These are phyloP conservation scores for Junonia oenone DNA, from an alignment of 2,888 invertebrate species.

Conservation along the genomic window DNA sequence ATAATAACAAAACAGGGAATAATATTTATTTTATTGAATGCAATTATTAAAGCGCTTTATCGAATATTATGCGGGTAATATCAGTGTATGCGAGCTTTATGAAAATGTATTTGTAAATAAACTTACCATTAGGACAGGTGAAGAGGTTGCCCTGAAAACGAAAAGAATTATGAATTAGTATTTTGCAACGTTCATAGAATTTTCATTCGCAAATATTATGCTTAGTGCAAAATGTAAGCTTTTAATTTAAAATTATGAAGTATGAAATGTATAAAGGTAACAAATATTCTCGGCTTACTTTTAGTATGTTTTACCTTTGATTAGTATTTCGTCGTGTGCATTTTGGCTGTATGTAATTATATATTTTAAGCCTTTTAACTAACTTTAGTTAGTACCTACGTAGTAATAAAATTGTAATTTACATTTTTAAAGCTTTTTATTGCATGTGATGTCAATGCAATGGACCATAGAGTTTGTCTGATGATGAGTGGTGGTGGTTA, in stretches of 20 bases:
- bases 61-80: background rate
- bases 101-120: constrained; percentile 1
- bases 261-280: background rate
- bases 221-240: background rate
- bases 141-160: constrained; percentile 84
- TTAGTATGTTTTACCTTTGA: too few relatives aligned
- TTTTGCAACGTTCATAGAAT: background rate
- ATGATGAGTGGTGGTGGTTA: too few relatives aligned
- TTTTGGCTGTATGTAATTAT: too few relatives aligned
- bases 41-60: background rate
- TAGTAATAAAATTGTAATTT: too few relatives aligned
- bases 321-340: too few relatives aligned
- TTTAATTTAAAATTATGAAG: background rate
- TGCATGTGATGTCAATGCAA: too few relatives aligned
- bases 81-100: background rate
- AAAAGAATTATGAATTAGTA: constrained; percentile 37
- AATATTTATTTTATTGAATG: background rate
- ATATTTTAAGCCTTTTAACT: too few relatives aligned
- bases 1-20: background rate
- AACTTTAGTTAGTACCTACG: too few relatives aligned
- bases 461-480: too few relatives aligned
- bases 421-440: too few relatives aligned
- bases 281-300: too few relatives aligned
- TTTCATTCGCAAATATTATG: background rate
- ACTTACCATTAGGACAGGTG: constrained; percentile 87